Percentiles rank a stretch among this genome's conserved stretches.
Conservation (phyloP, 2,888 invertebrate genomes). For the Orthosia gracilis region DNA sequence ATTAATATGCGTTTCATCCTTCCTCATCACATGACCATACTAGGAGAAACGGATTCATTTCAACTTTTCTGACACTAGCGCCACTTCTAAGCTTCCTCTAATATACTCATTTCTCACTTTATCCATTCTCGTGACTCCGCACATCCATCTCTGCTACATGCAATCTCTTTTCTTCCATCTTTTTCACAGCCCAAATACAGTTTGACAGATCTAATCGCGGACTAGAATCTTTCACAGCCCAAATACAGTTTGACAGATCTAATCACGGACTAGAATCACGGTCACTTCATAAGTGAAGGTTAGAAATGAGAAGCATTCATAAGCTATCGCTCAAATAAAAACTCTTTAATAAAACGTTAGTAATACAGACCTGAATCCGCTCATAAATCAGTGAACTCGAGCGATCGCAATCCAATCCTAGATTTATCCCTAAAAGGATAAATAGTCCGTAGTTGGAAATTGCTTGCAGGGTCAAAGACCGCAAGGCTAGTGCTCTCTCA, state of each 20-base stretch:
- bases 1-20: no score
- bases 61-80: no score
- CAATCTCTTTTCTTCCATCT: no score
- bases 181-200: no score
- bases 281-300: not conserved
- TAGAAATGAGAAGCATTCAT: not conserved
- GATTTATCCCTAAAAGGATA: constrained; percentile 22
- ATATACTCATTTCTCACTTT: no score
- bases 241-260: no score
- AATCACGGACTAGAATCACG: constrained; percentile 9
- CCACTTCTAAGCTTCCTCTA: no score
- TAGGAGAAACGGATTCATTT: no score
- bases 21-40: no score
- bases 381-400: constrained; percentile 8
- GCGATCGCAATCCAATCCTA: not conserved
- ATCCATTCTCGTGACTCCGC: no score
- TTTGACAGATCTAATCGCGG: not conserved
- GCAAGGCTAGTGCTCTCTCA: constrained; percentile 26
- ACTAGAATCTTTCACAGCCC: constrained; percentile 12
- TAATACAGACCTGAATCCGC: not conserved
- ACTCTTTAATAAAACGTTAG: not conserved
- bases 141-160: no score
- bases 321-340: not conserved
- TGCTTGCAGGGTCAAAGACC: constrained; percentile 14
- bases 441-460: not conserved